phyloP scores from a whole-genome alignment of 1,140 invertebrate genomes.

The Penaeus japonicus region DNA sequence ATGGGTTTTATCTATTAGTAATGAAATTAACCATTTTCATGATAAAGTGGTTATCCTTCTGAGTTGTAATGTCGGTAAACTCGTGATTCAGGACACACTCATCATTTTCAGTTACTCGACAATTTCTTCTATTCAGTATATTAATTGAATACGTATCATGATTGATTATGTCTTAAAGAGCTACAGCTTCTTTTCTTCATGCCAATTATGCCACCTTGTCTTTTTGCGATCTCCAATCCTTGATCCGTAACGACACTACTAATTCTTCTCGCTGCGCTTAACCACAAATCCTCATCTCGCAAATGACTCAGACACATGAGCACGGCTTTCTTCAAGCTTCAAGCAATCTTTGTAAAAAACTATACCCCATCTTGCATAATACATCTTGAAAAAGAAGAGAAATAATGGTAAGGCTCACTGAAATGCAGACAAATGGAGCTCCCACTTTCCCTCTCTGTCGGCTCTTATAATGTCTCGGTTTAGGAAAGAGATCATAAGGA shows the following conservation, averaged over 20 bases:
- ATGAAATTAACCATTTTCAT: constrained; percentile 27
- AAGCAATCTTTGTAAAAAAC: too few relatives aligned
- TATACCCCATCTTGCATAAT: too few relatives aligned
- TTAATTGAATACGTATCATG: neutral
- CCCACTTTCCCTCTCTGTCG: constrained; percentile 16
- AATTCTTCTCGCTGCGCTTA: too few relatives aligned
- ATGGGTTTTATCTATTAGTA: constrained; percentile 16
- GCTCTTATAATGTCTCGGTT: constrained; percentile 4
- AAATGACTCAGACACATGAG: too few relatives aligned
- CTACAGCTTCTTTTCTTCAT: neutral
- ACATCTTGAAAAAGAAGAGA: too few relatives aligned
- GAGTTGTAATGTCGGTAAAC: neutral
- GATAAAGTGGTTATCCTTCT: constrained; percentile 11
- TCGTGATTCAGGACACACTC: constrained; percentile 11
- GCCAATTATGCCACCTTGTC: neutral
- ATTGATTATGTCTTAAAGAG: neutral
- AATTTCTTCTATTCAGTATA: neutral
- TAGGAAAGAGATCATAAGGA: constrained; percentile 11
- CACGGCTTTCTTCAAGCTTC: too few relatives aligned
- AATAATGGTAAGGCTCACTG: too few relatives aligned
- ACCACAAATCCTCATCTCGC: too few relatives aligned
- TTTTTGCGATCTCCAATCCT: too few relatives aligned
- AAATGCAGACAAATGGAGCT: constrained; percentile 19
- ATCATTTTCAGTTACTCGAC: constrained; percentile 1
- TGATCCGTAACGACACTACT: too few relatives aligned